phyloP scores from a whole-genome alignment of 2,888 invertebrate genomes.

The Scotopteryx bipunctaria region DNA sequence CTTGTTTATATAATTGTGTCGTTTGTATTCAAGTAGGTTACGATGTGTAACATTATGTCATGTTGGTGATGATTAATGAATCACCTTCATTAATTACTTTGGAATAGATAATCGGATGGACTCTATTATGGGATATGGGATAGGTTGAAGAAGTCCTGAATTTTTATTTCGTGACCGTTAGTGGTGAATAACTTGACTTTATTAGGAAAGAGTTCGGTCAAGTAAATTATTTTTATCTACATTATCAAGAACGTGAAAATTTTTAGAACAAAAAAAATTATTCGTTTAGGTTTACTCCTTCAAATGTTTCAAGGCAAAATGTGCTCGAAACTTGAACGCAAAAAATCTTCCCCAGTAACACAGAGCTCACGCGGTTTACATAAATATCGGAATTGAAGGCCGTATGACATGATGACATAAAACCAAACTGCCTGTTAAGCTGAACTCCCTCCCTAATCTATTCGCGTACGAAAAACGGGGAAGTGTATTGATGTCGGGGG shows the following conservation, averaged over 20 bases:
- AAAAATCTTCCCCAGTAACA: conserved; percentile 47
- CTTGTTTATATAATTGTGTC: conserved; percentile 20
- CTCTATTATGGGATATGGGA: no score
- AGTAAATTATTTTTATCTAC: no score
- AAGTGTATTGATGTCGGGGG: conserved; percentile 54
- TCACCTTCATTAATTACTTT: neutral
- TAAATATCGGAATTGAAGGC: conserved; percentile 67
- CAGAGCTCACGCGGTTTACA: conserved; percentile 62
- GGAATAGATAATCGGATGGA: neutral
- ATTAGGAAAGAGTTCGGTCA: neutral
- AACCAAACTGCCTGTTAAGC: conserved; percentile 49
- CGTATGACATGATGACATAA: conserved; percentile 70
- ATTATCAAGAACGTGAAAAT: no score
- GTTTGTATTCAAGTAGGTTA: conserved; percentile 22
- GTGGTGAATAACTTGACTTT: no score
- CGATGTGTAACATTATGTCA: conserved; percentile 6
- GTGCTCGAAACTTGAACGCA: conserved; percentile 32
- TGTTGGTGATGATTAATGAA: conserved; percentile 11
- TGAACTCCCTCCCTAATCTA: conserved; percentile 42
- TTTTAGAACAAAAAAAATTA: no score
- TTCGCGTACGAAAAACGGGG: conserved; percentile 40
- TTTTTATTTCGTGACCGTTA: no score
- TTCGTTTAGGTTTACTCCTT: no score
- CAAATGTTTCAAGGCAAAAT: neutral
- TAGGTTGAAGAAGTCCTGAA: no score